Evolutionary conservation across 2,888 invertebrate species (phyloP), one percentile per base, ranked within the genome.

Genomic region (Opisthograptis luteolata): DNA sequence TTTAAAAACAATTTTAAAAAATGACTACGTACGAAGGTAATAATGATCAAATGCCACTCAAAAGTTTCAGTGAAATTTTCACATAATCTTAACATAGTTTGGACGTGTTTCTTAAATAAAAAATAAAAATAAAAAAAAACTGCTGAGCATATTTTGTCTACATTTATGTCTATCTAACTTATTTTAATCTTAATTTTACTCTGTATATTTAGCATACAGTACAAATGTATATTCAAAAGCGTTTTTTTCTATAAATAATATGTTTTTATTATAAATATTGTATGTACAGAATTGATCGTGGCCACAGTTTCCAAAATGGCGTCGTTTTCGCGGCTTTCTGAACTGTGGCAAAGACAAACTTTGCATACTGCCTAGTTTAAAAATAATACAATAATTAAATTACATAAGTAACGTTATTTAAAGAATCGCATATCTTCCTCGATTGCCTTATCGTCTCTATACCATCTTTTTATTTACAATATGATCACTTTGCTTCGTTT

Each of bases 151-250:
- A 76, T 74, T 79, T 73, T 63, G 56, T 73, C 84, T 86, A 86
- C 74, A 84, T 84, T 85, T 74, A 84, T 72, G 58, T 76, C 85
- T 87, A 87, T 87, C 87, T 87, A 86, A 70, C 72, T 80, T 72
- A 67, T 57, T 68, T 75, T 81, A 77, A 67, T 70, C 78, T 79
- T 80, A 79, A 64, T 63, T 43, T 70, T 70, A 64, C 72, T 62
- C 51, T 56, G 61, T 62, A 66, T 73, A 75, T 72, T 73, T 72
- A 70, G 78, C 76, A 77, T 82, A 81, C 80, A 75, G 67, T 81
- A 81, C 75, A 79, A 73, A 77, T 82, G 84, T 84, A 84, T 85
- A 83, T 78, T 70, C 65, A 61, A 81, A 84, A 85, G 86, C 86
- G 80, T 82, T 76, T 77, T 69, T 73, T 72, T 70, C 77, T 82